Base-by-base conservation (phyloP, 2,888 invertebrate genomes). In the Trachelus tabidus region DNA sequence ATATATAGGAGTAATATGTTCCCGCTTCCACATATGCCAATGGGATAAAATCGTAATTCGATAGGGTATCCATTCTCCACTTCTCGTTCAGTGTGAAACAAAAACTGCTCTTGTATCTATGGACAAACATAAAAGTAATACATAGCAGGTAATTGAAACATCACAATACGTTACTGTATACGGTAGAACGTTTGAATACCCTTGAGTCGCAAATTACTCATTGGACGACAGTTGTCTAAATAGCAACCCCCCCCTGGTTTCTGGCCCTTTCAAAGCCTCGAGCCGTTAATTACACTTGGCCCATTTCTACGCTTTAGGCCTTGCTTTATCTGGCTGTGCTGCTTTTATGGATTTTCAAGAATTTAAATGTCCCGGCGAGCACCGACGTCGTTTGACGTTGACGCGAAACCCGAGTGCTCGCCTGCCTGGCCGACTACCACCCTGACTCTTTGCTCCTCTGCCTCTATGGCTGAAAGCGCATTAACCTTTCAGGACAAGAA, bases 401-500 rank as follows among this genome's bases (percentile, higher is more conserved):
- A 34, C 34, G 33, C 71, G 71, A 15, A 33, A 31, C 31, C 71
- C 71, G 33, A 31, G 71, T 56, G 23, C 40, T 56, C 23, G 40
- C 23, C 23, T 56, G 23, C 23, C 23, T 56, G 56, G 23, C 56
- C 23, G 56, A 56, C 23, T 56, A 9, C 56, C 9, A 56, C 23
- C 56, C 23, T 9, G 56, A 23, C 56, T 56, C 23, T 56, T 23
- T 9, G 56, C 56, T 56, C 56, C 56, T 56, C 56, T 56, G 23
- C 9, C 56, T 56, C 56, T 56, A 56, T 9, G 23, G 56, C 56
- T 56, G 56, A 56, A 68, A 68, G n/a, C 69, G 73, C 81, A 78
- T 83, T 81, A 81, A 82, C 73, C 75, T 81, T 83, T 82, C 82
- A 81, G 76, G 76, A 74, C 76, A 74, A 78, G 80, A 79, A 81